Evolutionary conservation across 2,797 vertebrate genomes (phyloP), one percentile per base, ranked within the genome.

Genomic region (Eulemur coronatus): DNA sequence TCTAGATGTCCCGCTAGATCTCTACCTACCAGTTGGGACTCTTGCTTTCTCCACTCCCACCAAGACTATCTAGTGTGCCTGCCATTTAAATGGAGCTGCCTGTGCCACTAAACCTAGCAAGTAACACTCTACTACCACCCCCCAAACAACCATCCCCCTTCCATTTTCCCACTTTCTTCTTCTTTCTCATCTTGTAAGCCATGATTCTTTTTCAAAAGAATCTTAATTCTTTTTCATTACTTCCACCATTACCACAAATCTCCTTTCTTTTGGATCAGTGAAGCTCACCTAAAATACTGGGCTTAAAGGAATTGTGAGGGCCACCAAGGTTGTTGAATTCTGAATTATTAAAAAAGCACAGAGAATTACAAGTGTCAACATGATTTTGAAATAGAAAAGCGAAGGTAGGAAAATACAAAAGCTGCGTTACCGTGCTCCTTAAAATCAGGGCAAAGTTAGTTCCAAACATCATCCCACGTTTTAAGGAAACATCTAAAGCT

Each of bases 401-500:
- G 72, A 55, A 93, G 15, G 17, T 35, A 67, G 61, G 43, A 95
- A 92, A 92, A 84, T 79, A 82, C 50, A 78, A 79, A 85, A 89
- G 20, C 35, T 81, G 18, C 35, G 18, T 67, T 43, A 5, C 48
- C 28, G 0, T 65, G 8, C 48, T 80, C 38, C 82, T 90, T 69
- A 52, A 92, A 88, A 92, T 69, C 15, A 59, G 30, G 10, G 67
- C 52, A 55, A 91, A 89, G 18, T 73, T 26, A 7, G 48, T 89
- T 88, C 52, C n/a, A 82, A 82, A 43, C 4, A 28, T 14, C 4
- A 79, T 30, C 69, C 43, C 20, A 2, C 17, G 15, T 48, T 73
- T 81, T 81, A 18, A 8, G 57, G 41, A 75, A 65, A 69, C 82
- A 65, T 38, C 6, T 2, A 48, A 15, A 50, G 57, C 11, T 91